These are phyloP conservation scores for Morinoia aosen DNA, from an alignment of 2,888 invertebrate genomes.

Conservation along the genomic window DNA sequence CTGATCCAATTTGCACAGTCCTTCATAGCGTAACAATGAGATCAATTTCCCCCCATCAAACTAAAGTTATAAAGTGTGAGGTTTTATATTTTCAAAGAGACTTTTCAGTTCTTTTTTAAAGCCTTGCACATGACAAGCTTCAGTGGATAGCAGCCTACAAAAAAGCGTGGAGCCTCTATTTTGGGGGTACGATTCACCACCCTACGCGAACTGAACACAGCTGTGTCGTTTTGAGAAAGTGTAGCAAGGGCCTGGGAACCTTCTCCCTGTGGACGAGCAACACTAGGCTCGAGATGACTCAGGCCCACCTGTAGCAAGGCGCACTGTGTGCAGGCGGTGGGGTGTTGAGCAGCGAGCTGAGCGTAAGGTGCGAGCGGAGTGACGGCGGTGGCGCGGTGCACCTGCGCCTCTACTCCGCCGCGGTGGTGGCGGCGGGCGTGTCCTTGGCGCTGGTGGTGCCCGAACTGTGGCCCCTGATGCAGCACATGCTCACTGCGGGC, in stretches of 20 bases:
- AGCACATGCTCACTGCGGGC: neutral
- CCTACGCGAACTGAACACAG: neutral
- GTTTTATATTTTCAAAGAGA: too few species aligned
- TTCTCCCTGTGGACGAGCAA: neutral
- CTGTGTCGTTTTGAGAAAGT: neutral
- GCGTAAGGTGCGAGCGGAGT: neutral
- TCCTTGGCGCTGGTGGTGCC: neutral
- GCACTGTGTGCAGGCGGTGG: neutral
- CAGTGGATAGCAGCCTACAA: neutral
- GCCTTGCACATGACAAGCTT: neutral
- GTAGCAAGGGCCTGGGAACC: neutral
- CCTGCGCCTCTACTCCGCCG: neutral
- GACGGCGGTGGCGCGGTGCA: neutral
- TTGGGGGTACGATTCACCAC: neutral
- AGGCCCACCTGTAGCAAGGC: neutral
- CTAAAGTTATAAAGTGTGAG: too few species aligned
- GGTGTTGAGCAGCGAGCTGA: neutral
- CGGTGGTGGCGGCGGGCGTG: neutral
- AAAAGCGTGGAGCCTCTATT: neutral
- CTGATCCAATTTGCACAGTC: too few species aligned
- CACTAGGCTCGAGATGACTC: neutral
- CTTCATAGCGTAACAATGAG: too few species aligned
- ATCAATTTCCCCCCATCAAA: too few species aligned
- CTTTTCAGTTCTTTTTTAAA: too few species aligned
- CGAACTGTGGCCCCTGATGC: neutral